phyloP scores from a whole-genome alignment of 2,113 vertebrate species.

The Neolamprologus tretocephalus region DNA sequence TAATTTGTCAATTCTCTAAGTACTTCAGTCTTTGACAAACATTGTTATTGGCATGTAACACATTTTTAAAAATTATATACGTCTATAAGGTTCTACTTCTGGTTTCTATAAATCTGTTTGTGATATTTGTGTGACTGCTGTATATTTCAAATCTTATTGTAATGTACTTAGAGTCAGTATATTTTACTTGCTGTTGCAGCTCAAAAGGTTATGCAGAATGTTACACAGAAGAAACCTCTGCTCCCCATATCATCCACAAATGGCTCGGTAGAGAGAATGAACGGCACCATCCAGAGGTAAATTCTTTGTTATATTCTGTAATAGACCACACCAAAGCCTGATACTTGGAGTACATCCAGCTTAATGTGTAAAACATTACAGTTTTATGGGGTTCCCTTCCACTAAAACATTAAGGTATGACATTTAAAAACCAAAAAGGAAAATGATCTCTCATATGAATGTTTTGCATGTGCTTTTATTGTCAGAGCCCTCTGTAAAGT shows the following conservation, averaged over 20 bases:
- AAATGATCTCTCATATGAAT: not conserved
- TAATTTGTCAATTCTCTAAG: not conserved
- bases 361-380: not conserved
- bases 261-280: not conserved
- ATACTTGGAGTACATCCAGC: not conserved
- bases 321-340: not conserved
- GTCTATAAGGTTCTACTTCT: not conserved
- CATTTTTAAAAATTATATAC: not conserved
- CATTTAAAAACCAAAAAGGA: not conserved
- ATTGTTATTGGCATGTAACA: not conserved
- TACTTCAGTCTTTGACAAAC: not conserved
- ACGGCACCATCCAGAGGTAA: not conserved
- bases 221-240: not conserved
- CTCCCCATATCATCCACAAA: not conserved
- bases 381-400: not conserved
- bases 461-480: not conserved
- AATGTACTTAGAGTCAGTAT: not conserved
- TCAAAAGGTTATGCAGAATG: not conserved
- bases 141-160: not conserved
- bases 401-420: not conserved
- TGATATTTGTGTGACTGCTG: not conserved
- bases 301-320: not conserved
- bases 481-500: not conserved
- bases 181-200: not conserved
- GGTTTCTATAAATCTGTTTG: not conserved